Evolutionary conservation across 2,113 vertebrate genomes (phyloP), one percentile per base, ranked within the genome.

Genomic region (Irena cyanogastra): DNA sequence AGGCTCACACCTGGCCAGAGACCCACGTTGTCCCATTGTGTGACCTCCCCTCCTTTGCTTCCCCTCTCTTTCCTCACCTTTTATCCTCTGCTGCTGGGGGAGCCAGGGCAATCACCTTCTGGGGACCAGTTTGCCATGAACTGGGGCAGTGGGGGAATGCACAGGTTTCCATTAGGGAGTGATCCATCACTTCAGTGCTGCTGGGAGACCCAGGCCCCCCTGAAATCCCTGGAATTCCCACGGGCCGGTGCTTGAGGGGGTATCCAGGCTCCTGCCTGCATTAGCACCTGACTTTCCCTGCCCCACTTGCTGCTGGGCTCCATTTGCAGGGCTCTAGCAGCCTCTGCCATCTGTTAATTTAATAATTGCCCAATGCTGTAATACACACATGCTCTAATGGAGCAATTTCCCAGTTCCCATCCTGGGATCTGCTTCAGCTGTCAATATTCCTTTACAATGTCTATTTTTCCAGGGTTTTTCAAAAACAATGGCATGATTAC

Each of bases 341-440:
- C 27, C 54, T 80, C 68, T 84, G 78, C 92, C 75, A 86, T 92
- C 79, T 96, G 84, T 87, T 96, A 95, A 93, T 94, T 91, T 76
- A 94, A 81, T 91, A 94, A 94, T 88, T 91, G 54, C 81, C n/a
- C 91, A 13, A 47, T 91, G 70, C 66, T 76, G 83, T 87, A 76
- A 93, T 50, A 69, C 33, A 63, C 69, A 82, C 27, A 71, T 49
- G 41, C 66, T 85, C 64, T 93, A 96, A 95, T 77, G 83, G 89
- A 90, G 45, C 79, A 52, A 56, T 91, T 94, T 91, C 89, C 93
- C 35, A 59, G 9, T 74, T 91, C 82, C 49, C 66, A 47, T 65
- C 59, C 59, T 10, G 76, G 53, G 68, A 88, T 76, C 90, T 86
- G 63, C 90, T 94, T 76, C 87, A 93, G 90, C 82, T 94, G 76